A percentile compares a stretch with the other conserved stretches of the same genome.
Conservation (phyloP, 2,113 vertebrate genomes). For the Gobiocypris rarus region DNA sequence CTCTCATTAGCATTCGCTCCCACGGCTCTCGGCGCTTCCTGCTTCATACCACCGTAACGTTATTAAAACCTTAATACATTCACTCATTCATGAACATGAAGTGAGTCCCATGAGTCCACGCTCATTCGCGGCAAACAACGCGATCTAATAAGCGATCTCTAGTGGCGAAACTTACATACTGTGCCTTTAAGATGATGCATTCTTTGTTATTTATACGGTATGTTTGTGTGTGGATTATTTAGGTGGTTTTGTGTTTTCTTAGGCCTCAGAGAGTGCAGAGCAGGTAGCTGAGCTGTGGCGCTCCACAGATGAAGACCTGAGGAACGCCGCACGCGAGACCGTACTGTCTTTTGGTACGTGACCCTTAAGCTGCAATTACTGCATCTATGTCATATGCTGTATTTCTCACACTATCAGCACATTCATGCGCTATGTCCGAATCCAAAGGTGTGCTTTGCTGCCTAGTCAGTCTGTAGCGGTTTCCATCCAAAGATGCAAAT, state of each 20-base stretch:
- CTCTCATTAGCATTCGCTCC: too few species aligned
- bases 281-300: constrained; percentile 74
- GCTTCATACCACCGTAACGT: too few species aligned
- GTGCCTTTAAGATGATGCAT: too few species aligned
- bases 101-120: too few species aligned
- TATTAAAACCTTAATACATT: too few species aligned
- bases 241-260: not conserved
- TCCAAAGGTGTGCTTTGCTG: not conserved
- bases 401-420: not conserved
- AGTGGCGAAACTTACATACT: too few species aligned
- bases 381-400: not conserved
- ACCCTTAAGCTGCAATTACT: not conserved
- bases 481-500: not conserved
- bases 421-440: not conserved
- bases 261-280: constrained; percentile 77
- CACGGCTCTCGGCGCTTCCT: too few species aligned
- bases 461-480: not conserved
- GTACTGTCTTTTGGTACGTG: constrained; percentile 76
- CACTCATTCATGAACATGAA: too few species aligned
- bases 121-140: too few species aligned
- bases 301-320: constrained; percentile 72
- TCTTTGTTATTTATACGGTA: not conserved
- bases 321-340: constrained; percentile 71
- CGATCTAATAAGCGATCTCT: too few species aligned
- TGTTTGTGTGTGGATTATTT: not conserved